Base-by-base conservation (phyloP, 2,113 vertebrate genomes). In the Gnathonemus longibarbis region DNA sequence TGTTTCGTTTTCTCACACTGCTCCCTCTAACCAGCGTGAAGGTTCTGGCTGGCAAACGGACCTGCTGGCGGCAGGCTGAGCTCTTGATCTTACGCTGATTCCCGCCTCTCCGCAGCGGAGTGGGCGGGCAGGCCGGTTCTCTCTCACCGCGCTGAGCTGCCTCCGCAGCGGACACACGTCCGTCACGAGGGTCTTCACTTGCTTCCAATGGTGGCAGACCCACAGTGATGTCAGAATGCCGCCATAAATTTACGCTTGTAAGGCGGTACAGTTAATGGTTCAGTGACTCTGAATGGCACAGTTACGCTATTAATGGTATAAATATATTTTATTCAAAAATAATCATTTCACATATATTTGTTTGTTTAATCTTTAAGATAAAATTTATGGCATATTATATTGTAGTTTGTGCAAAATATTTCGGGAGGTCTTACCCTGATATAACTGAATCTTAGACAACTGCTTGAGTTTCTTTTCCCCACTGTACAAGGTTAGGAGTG, bases 11-110 rank as follows among this genome's bases (percentile, higher is more conserved):
- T 95, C 95, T 95, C 93, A 92, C 93, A 96, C 94, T 94, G 94
- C 96, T 96, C 94, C 96, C 94, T 95, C 96, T 95, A 96, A 95
- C 96, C 95, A 95, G 95, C 94, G 96, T 97, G 95, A 94, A 94
- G 94, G 96, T 96, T 95, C 94, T 89, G 94, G 92, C 95, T 97
- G 96, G 97, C 96, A 95, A 96, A 97, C 96, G 95, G 95, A 94
- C 92, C 42, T 89, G 95, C 96, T 95, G 91, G 93, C 93, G 95
- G 95, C 96, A 95, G 95, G 93, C 93, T 93, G 92, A 58, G 94
- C 94, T 96, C 97, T 96, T 95, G 96, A 97, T 97, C 95, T 95
- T 93, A 94, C 91, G 94, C 92, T 93, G 94, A 94, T 94, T 91
- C 91, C 94, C 89, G 91, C 56, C 42, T 94, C 91, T 94, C 92